Percentiles rank a stretch among this genome's conserved stretches.
phyloP scores from a whole-genome alignment of 2,797 vertebrate genomes.

The Nannoperca obscura region DNA sequence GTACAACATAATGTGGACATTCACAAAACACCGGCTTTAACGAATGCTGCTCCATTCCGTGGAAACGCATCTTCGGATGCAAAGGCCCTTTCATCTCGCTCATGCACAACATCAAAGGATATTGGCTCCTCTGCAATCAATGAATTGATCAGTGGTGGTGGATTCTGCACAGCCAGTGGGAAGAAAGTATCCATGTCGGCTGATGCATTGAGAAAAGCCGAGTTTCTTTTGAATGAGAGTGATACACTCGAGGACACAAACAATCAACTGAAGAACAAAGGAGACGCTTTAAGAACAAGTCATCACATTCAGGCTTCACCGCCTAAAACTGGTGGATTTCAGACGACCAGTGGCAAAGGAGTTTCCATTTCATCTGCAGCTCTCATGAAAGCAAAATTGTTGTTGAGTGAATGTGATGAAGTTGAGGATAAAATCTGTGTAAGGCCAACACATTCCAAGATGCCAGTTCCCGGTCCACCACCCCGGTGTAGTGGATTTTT shows the following conservation, averaged over 20 bases:
- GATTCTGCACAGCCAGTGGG: constrained; percentile 82
- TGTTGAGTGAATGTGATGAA: constrained; percentile 62
- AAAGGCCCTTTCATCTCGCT: constrained; percentile 70
- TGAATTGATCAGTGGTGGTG: constrained; percentile 51
- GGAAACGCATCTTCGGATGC: constrained; percentile 78
- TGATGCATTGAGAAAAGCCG: constrained; percentile 83
- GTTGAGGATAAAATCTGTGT: background rate
- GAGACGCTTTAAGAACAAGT: constrained; percentile 45
- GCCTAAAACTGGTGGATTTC: constrained; percentile 67
- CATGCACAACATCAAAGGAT: constrained; percentile 57
- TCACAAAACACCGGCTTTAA: constrained; percentile 73
- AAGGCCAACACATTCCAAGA: constrained; percentile 13
- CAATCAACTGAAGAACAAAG: constrained; percentile 18
- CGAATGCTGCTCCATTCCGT: constrained; percentile 74
- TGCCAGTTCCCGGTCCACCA: background rate
- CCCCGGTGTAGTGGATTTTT: constrained; percentile 68
- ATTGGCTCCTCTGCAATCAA: constrained; percentile 4
- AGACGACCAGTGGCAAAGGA: constrained; percentile 85
- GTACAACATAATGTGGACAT: constrained; percentile 26
- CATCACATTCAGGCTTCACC: constrained; percentile 65
- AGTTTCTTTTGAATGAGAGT: constrained; percentile 81
- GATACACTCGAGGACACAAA: constrained; percentile 47
- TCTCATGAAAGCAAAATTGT: constrained; percentile 84
- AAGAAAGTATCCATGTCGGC: constrained; percentile 84
- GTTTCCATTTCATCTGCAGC: constrained; percentile 84